phyloP scores from a whole-genome alignment of 2,113 vertebrate genomes.

The Hymenochirus boettgeri region DNA sequence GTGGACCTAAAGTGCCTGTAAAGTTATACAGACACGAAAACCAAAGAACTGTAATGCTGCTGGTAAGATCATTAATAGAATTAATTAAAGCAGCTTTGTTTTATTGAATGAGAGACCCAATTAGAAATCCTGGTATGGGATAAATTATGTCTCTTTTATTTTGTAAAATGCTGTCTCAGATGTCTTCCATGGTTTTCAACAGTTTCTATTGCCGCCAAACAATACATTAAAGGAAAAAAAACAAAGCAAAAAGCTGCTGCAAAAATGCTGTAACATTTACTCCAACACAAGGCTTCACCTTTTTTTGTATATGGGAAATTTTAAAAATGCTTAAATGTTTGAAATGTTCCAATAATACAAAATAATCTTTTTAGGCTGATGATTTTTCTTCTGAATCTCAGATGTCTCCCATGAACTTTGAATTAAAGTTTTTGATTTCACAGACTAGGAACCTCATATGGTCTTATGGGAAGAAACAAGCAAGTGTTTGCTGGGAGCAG shows the following conservation, averaged over 20 bases:
- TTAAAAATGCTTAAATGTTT: conserved; percentile 10
- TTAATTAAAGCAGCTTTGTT: too few species aligned
- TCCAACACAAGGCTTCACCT: neutral
- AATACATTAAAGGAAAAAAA: neutral
- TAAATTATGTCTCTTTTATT: neutral
- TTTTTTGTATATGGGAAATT: conserved; percentile 1
- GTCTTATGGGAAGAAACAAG: neutral
- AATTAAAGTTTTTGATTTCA: conserved; percentile 14
- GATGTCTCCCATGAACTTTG: conserved; percentile 5
- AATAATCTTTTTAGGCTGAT: conserved; percentile 18
- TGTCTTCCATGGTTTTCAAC: neutral
- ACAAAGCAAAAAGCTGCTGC: neutral
- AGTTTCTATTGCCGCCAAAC: conserved; percentile 7
- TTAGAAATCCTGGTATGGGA: too few species aligned
- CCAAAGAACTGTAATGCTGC: too few species aligned
- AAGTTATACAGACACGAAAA: too few species aligned
- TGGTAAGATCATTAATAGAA: too few species aligned
- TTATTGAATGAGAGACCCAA: too few species aligned
- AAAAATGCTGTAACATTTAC: conserved; percentile 3
- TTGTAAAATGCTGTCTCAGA: neutral
- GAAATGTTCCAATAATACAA: conserved; percentile 10
- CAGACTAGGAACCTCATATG: conserved; percentile 17
- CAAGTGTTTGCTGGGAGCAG: too few species aligned
- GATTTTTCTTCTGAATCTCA: conserved; percentile 14
- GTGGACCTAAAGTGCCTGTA: too few species aligned